Evolutionary conservation across 2,113 vertebrate genomes (phyloP).

Genomic region (Micromys minutus): DNA sequence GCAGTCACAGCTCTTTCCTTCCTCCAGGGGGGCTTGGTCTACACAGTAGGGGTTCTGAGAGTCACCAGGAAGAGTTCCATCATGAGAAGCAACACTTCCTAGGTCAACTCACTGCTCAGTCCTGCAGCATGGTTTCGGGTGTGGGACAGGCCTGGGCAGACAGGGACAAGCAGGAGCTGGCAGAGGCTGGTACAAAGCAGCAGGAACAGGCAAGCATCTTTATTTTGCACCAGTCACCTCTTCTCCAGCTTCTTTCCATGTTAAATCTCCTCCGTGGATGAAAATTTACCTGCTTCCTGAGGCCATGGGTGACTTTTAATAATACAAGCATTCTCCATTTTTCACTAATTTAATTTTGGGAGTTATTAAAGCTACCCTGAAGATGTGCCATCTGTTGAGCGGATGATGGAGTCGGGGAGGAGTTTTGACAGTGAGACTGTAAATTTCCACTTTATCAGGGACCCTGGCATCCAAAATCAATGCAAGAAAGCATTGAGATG

Average conservation of each 20-base stretch:
- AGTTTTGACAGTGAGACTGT: slow-evolving; percentile 54
- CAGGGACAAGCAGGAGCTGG: background rate
- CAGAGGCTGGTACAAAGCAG: background rate
- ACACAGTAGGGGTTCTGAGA: rapidly evolving
- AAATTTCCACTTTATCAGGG: slow-evolving; percentile 69
- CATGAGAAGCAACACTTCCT: rapidly evolving
- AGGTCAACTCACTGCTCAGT: rapidly evolving
- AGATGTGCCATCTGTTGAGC: slow-evolving; percentile 70
- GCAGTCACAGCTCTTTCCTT: rapidly evolving
- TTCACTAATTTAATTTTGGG: slow-evolving; percentile 72
- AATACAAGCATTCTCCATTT: slow-evolving; percentile 55
- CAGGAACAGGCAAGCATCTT: rapidly evolving
- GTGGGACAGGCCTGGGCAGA: background rate
- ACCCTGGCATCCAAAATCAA: slow-evolving; percentile 29
- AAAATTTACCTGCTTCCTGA: slow-evolving; percentile 66
- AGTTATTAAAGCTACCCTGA: slow-evolving; percentile 69
- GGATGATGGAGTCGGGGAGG: slow-evolving; percentile 36
- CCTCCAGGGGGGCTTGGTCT: rapidly evolving
- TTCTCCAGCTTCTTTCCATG: background rate
- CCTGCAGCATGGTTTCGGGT: rapidly evolving
- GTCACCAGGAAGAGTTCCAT: rapidly evolving
- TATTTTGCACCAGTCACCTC: background rate
- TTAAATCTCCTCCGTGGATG: background rate
- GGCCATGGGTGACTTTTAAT: slow-evolving; percentile 57
- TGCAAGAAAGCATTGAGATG: background rate